Percentiles rank a stretch among this genome's conserved stretches.
Evolutionary conservation across 2,888 invertebrate species (phyloP).

Genomic region (Drosophila buzzatii): DNA sequence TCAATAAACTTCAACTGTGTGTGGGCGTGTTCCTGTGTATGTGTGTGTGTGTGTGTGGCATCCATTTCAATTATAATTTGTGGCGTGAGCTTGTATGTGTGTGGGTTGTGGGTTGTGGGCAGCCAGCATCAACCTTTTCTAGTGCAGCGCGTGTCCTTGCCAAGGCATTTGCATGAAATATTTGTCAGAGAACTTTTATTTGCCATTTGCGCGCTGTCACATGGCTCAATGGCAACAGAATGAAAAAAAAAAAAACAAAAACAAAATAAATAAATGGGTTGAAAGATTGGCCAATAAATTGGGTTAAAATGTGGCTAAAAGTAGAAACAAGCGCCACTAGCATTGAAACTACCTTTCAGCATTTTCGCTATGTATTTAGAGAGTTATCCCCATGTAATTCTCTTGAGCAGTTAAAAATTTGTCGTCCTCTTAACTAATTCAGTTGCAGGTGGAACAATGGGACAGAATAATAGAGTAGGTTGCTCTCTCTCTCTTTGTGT

Average conservation of each 20-base stretch:
- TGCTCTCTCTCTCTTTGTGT: not conserved
- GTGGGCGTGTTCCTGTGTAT: not conserved
- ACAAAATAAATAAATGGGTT: constrained; percentile 6
- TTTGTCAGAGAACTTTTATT: constrained; percentile 43
- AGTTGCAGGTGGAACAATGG: constrained; percentile 18
- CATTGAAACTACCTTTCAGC: constrained; percentile 10
- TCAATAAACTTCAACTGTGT: constrained; percentile 32
- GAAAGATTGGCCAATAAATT: constrained; percentile 26
- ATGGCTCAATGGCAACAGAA: constrained; percentile 4
- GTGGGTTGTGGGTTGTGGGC: constrained; percentile 24
- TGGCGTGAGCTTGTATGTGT: constrained; percentile 28
- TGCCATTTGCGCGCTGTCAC: constrained; percentile 52
- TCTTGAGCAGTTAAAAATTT: constrained; percentile 12
- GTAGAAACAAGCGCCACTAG: constrained; percentile 14
- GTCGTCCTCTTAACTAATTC: constrained; percentile 17
- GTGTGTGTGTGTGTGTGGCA: constrained; percentile 34
- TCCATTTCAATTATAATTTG: constrained; percentile 74
- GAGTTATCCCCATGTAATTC: constrained; percentile 1
- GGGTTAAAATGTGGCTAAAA: constrained; percentile 15
- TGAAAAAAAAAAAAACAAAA: too few relatives aligned
- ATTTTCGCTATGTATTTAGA: not conserved
- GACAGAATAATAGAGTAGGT: not conserved
- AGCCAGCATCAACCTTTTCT: constrained; percentile 63
- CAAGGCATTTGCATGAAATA: constrained; percentile 66
- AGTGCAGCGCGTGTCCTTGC: constrained; percentile 66